Conservation (phyloP, 1,140 invertebrate genomes). For the Telenomus remus region DNA sequence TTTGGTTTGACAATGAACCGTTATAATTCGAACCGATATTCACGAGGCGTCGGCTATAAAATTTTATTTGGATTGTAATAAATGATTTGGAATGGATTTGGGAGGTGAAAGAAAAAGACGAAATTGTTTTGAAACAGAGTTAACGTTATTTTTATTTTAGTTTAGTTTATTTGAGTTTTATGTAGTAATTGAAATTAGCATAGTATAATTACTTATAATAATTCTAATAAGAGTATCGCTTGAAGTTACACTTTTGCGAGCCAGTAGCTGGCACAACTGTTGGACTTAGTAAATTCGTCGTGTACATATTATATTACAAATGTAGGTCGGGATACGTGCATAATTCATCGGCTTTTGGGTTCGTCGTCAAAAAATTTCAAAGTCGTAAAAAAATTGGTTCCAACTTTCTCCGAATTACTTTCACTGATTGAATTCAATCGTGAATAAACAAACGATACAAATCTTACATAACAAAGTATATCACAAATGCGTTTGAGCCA, state of each 20-base stretch:
- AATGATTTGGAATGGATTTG: too few relatives aligned
- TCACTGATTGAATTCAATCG: constrained; percentile 5
- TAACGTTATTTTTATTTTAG: too few relatives aligned
- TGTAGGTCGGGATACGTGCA: constrained; percentile 4
- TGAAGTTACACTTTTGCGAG: constrained; percentile 13
- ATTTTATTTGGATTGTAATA: too few relatives aligned
- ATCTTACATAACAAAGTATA: constrained; percentile 5
- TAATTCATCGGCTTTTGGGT: constrained; percentile 8
- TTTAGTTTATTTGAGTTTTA: neutral
- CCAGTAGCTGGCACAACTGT: too few relatives aligned
- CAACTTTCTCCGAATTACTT: constrained; percentile 25
- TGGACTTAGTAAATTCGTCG: too few relatives aligned
- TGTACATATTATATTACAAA: constrained; percentile 1
- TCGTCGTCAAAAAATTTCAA: constrained; percentile 2
- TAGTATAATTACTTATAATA: too few relatives aligned
- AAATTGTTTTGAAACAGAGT: too few relatives aligned
- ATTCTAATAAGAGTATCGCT: neutral
- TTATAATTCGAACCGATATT: constrained; percentile 62
- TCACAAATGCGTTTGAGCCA: constrained; percentile 28
- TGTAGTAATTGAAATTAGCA: too few relatives aligned
- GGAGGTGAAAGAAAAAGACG: too few relatives aligned
- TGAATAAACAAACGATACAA: neutral
- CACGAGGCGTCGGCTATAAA: constrained; percentile 58
- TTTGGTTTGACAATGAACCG: constrained; percentile 60
- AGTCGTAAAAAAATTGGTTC: neutral